phyloP scores from a whole-genome alignment of 2,113 vertebrate species.

The Microcebus murinus region DNA sequence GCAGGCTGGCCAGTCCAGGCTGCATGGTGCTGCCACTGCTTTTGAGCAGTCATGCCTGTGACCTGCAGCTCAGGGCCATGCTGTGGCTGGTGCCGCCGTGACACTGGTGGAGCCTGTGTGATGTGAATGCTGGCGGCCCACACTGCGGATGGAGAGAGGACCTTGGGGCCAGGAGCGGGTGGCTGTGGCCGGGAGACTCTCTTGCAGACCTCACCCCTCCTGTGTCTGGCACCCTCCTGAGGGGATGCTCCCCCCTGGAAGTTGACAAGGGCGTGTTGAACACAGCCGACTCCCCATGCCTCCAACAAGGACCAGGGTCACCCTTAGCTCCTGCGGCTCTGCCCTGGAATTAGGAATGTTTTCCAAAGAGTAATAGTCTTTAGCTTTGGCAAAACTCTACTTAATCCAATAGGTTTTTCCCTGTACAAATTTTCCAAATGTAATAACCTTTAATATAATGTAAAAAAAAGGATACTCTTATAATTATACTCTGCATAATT shows the following conservation, averaged over 20 bases:
- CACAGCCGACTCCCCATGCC: background rate
- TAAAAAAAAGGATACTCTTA: background rate
- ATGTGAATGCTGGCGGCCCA: background rate
- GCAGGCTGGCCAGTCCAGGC: background rate
- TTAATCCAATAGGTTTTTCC: constrained; percentile 80
- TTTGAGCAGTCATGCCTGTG: background rate
- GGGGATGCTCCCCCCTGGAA: constrained; percentile 3
- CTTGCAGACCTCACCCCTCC: background rate
- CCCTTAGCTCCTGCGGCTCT: background rate
- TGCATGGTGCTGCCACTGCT: background rate
- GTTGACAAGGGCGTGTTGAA: background rate
- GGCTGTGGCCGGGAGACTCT: background rate
- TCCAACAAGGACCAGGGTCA: constrained; percentile 3
- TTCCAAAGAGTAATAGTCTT: constrained; percentile 76
- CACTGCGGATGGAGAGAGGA: background rate
- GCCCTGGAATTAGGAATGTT: constrained; percentile 49
- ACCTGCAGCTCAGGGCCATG: background rate
- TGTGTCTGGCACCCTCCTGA: background rate
- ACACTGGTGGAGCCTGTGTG: background rate
- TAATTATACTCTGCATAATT: background rate
- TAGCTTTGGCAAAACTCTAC: constrained; percentile 80
- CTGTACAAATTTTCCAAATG: constrained; percentile 75
- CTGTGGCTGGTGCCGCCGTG: background rate
- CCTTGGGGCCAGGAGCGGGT: background rate
- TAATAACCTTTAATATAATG: constrained; percentile 81